phyloP scores from a whole-genome alignment of 2,113 vertebrate genomes.

The Stigmatopora argus region DNA sequence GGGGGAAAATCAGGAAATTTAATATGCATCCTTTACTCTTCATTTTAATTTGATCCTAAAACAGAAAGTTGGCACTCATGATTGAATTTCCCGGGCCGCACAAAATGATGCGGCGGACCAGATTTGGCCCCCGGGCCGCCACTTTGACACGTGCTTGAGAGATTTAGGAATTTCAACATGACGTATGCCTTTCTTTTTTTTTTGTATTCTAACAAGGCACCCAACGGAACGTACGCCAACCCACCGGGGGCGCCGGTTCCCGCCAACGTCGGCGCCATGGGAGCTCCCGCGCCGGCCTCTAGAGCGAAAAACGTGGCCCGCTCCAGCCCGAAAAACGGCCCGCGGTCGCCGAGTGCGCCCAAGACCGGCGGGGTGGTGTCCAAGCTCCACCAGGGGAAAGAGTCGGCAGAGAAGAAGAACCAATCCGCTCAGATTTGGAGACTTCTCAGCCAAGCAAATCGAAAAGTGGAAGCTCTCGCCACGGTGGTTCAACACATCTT shows the following conservation, averaged over 20 bases:
- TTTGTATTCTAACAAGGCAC: constrained; percentile 15
- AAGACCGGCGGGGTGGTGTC: not conserved
- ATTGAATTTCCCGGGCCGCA: too few relatives aligned
- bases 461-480: constrained; percentile 57
- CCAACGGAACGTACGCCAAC: constrained; percentile 29
- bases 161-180: not conserved
- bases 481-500: constrained; percentile 62
- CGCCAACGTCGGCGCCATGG: constrained; percentile 6
- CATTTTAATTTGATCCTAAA: too few relatives aligned
- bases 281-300: not conserved
- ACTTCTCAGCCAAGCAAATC: constrained; percentile 56
- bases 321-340: constrained; percentile 27
- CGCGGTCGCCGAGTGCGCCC: constrained; percentile 21
- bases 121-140: too few relatives aligned
- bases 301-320: constrained; percentile 32
- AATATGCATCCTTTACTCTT: too few relatives aligned
- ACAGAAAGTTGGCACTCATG: too few relatives aligned
- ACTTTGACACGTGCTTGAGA: not conserved
- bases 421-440: constrained; percentile 51
- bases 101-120: too few relatives aligned
- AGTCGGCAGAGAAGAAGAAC: constrained; percentile 55
- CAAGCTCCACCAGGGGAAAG: constrained; percentile 41
- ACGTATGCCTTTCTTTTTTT: not conserved
- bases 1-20: too few relatives aligned
- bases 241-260: constrained; percentile 7